These are phyloP conservation scores for Ceratosolen fusciceps DNA, from an alignment of 1,140 invertebrate genomes.

Conservation along the genomic window DNA sequence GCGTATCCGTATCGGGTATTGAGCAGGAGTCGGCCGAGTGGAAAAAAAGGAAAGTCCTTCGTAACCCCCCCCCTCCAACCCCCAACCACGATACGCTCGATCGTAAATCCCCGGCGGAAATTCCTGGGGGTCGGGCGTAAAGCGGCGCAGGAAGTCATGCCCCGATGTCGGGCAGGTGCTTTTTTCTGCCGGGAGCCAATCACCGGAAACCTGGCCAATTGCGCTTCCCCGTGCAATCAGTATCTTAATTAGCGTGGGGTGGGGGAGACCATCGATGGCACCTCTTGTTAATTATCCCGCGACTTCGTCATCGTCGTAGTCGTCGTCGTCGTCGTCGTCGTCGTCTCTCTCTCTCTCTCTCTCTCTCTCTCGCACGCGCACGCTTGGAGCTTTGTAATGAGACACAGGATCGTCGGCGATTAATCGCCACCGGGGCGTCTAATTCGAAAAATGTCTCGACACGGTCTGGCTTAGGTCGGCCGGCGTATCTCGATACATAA, in stretches of 20 bases:
- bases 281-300: no score
- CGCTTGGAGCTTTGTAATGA: no score
- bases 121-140: background rate
- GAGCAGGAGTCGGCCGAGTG: background rate
- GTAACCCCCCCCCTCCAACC: no score
- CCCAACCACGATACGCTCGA: background rate
- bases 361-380: no score
- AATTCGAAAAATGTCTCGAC: no score
- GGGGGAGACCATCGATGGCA: background rate
- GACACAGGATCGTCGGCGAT: no score
- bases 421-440: no score
- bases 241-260: conserved; percentile 43
- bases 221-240: conserved; percentile 31
- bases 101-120: background rate
- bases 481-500: background rate
- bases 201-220: conserved; percentile 36
- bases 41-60: background rate
- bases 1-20: background rate
- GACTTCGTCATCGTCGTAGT: no score
- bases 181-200: background rate
- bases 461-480: background rate
- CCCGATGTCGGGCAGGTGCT: background rate
- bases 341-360: no score
- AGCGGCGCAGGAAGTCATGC: background rate
- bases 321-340: no score